Base-by-base conservation (phyloP, 2,888 invertebrate genomes). In the Papilio gigon region DNA sequence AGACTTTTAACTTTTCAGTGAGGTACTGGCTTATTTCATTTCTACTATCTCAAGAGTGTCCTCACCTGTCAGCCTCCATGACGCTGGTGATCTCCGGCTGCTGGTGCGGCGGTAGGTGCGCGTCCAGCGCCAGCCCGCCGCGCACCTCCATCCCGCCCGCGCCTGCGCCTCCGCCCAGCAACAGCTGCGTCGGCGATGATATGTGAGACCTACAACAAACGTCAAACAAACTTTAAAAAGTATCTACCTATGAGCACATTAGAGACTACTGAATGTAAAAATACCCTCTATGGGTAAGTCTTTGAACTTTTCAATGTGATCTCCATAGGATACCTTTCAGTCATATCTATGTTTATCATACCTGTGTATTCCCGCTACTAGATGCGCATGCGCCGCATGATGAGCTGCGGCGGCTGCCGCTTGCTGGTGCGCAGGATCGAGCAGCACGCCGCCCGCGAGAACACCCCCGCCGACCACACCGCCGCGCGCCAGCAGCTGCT, bases 341-440 rank as follows among this genome's bases (percentile, higher is more conserved):
- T 58, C 56, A 9, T 12, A 35, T 66, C 37, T 1, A 3, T 2
- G 6, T 17, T 12, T 27, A 17, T 8, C 17, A 27, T 67, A 80
- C 94, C 93, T 81, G 93, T 95, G 85, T 92, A 96, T 80, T 93
- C 94, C 88, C 95, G 93, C 80, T 1, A 91, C 90, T 0, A 97
- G 92, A 85, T 97, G 97, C 9, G 97, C 97, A 79, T 92, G 91
- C 0, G 91, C 92, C 0, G 91, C 91, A 44, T 92, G 91, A 12
- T 92, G 91, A 0, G 92, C 92, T 0, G 91, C 91, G 5, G 91
- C 91, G 0, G 92, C 92, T 2, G 92, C 92, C 4, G 91, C 92
- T 74, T 90, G 91, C 79, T 92, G 92, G 68, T 91, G 92, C 17
- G 90, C 91, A 0, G 91, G 91, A 74, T 91, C 91, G 72, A 92